Conservation (phyloP, 2,113 vertebrate genomes). For the Semnornis frantzii region DNA sequence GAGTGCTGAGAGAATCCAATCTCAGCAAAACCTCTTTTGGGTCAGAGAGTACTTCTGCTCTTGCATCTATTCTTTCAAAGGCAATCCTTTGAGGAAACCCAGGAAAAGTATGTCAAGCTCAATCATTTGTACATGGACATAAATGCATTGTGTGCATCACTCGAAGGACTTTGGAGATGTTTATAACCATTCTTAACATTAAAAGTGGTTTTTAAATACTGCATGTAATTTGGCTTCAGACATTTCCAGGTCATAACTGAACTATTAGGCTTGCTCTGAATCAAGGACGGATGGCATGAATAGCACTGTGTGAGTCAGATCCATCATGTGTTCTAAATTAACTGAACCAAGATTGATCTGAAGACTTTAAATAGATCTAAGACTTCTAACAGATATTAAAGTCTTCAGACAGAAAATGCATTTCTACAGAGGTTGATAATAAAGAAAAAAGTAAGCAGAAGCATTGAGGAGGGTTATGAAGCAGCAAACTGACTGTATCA, state of each 20-base stretch:
- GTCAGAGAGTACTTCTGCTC: background rate
- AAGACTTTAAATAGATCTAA: background rate
- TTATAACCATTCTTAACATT: background rate
- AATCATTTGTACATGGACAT: background rate
- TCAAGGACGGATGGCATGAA: slow-evolving; percentile 4
- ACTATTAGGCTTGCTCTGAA: background rate
- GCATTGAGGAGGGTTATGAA: background rate
- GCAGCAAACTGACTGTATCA: background rate
- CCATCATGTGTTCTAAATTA: slow-evolving; percentile 40
- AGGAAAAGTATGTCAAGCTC: background rate
- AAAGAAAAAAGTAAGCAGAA: background rate
- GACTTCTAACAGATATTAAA: too few relatives aligned
- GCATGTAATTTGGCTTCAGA: slow-evolving; percentile 33
- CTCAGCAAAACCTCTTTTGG: background rate
- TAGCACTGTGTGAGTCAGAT: slow-evolving; percentile 25
- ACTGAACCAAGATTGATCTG: slow-evolving; percentile 27
- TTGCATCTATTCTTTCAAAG: background rate
- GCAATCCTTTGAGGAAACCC: background rate
- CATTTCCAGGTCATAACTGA: slow-evolving; percentile 36
- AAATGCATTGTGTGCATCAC: background rate
- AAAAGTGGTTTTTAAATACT: background rate
- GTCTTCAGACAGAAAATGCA: background rate
- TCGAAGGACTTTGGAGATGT: background rate
- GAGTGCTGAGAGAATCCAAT: background rate
- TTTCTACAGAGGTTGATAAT: background rate